These are phyloP conservation scores for Eupithecia exiguata DNA, from an alignment of 2,888 invertebrate genomes.

Conservation along the genomic window DNA sequence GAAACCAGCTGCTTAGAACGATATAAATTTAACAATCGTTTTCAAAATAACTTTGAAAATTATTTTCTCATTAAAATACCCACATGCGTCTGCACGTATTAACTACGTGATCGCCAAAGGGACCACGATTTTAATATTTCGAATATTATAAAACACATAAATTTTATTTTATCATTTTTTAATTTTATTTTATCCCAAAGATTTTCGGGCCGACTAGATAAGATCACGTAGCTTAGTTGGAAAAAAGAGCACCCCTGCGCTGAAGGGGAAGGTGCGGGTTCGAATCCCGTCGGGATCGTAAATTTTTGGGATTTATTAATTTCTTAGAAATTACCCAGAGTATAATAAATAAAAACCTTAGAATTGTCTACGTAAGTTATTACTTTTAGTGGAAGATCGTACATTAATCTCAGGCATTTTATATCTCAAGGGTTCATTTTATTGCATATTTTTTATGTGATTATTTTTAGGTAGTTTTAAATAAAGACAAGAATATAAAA, in stretches of 20 bases:
- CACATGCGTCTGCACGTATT: conserved; percentile 2
- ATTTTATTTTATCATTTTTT: too few relatives aligned
- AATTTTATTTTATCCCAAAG: too few relatives aligned
- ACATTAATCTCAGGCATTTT: background rate
- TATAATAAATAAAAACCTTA: too few relatives aligned
- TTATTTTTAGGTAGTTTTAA: background rate
- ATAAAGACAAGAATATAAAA: background rate
- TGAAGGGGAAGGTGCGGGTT: too few relatives aligned
- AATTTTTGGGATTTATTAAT: too few relatives aligned
- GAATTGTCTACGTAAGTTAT: background rate
- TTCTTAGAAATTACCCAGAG: too few relatives aligned
- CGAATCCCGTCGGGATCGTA: too few relatives aligned
- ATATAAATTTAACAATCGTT: background rate
- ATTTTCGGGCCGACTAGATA: too few relatives aligned
- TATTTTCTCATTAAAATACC: background rate
- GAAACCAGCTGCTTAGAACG: background rate
- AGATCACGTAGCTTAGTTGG: too few relatives aligned
- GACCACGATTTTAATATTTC: background rate
- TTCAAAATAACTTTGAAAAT: background rate
- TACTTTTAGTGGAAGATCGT: background rate
- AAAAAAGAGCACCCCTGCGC: too few relatives aligned
- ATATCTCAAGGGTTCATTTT: background rate
- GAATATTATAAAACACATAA: background rate
- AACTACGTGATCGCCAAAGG: background rate
- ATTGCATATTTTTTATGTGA: background rate